These are phyloP conservation scores for Lanius ludovicianus DNA, from an alignment of 2,113 vertebrate species.

Conservation along the genomic window DNA sequence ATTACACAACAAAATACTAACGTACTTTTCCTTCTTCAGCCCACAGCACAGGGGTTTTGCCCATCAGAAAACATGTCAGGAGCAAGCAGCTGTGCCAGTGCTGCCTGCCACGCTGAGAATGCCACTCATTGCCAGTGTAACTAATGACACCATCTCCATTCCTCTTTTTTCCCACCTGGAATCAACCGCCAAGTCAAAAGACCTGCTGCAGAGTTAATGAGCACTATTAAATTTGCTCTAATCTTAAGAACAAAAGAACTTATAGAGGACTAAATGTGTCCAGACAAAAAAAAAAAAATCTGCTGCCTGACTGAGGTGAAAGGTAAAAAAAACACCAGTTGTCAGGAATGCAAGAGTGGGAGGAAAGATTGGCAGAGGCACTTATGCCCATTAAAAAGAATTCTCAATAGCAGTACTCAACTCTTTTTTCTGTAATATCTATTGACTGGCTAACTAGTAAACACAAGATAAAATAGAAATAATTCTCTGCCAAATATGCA, in stretches of 20 bases:
- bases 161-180: neutral
- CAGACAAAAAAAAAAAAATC: neutral
- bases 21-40: neutral
- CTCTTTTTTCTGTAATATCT: neutral
- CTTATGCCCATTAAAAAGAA: constrained; percentile 1
- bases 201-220: constrained; percentile 13
- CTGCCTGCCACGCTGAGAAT: neutral
- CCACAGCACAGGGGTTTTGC: neutral
- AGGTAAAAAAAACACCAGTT: neutral
- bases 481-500: constrained; percentile 14
- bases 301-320: neutral
- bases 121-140: neutral
- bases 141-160: neutral
- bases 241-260: neutral
- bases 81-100: neutral
- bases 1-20: neutral
- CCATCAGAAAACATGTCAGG: neutral
- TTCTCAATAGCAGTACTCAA: neutral
- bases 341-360: neutral
- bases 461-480: constrained; percentile 27
- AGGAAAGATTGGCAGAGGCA: neutral
- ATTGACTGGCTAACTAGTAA: constrained; percentile 37
- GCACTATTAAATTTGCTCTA: neutral
- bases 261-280: neutral
- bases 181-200: neutral